Percentiles rank a stretch among this genome's conserved stretches.
Conservation (phyloP, 1,140 invertebrate genomes). For the Scaptomyza pallida region DNA sequence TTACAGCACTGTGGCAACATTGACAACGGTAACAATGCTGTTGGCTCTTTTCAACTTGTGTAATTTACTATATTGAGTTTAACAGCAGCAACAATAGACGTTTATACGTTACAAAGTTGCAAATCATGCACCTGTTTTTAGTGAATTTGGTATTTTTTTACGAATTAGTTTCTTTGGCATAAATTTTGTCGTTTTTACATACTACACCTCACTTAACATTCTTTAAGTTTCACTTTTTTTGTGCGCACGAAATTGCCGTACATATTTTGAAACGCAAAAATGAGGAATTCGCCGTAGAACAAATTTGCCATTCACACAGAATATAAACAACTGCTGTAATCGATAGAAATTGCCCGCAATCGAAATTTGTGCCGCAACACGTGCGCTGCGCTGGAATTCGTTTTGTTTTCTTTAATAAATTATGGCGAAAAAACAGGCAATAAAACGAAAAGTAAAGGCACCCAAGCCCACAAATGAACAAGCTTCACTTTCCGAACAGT, state of each 20-base stretch:
- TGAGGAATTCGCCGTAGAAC: constrained; percentile 1
- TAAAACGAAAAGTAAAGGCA: constrained; percentile 64
- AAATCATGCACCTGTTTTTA: constrained; percentile 5
- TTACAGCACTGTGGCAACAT: constrained; percentile 17
- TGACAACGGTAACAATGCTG: neutral
- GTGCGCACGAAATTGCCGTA: neutral
- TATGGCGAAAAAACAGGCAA: constrained; percentile 64
- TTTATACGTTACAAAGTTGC: neutral
- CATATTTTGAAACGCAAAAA: constrained; percentile 3
- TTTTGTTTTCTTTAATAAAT: constrained; percentile 66
- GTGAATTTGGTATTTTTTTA: neutral
- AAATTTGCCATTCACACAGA: constrained; percentile 16
- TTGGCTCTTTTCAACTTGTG: constrained; percentile 9
- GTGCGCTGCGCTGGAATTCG: constrained; percentile 64
- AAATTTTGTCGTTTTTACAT: neutral
- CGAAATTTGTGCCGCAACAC: constrained; percentile 65
- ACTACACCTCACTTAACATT: no score
- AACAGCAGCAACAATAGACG: neutral
- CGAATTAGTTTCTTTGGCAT: neutral
- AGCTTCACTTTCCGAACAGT: constrained; percentile 44
- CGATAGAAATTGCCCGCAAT: constrained; percentile 33
- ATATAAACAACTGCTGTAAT: constrained; percentile 2
- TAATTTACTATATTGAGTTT: neutral
- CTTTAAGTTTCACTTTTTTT: no score
- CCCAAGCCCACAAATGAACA: constrained; percentile 49